Conservation (phyloP, 2,797 vertebrate genomes). For the Sebastolobus altivelis region DNA sequence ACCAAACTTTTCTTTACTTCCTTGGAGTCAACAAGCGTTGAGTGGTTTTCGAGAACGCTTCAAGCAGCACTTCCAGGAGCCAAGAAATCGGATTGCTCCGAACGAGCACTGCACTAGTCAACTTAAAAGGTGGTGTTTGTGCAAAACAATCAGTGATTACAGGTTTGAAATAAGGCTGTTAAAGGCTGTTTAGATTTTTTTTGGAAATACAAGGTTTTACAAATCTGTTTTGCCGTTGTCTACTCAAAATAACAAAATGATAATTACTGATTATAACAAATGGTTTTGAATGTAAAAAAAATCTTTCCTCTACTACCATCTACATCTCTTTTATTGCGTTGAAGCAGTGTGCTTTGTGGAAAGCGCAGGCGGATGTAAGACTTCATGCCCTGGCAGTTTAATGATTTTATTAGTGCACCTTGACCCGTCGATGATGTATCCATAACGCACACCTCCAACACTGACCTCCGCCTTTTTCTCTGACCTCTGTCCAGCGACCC, state of each 20-base stretch:
- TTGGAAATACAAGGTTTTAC: not conserved
- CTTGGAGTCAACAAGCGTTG: too few species aligned
- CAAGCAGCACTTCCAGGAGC: not conserved
- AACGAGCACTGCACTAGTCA: not conserved
- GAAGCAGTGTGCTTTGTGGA: not conserved
- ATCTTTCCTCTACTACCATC: not conserved
- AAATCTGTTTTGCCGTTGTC: not conserved
- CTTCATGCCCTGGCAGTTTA: conserved; percentile 26
- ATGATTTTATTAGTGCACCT: conserved; percentile 31
- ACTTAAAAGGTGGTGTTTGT: not conserved
- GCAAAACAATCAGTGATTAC: not conserved
- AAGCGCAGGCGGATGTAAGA: conserved; percentile 1
- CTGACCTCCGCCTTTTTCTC: conserved; percentile 20
- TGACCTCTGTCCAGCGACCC: conserved; percentile 46
- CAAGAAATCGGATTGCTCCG: not conserved
- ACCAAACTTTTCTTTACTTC: too few species aligned
- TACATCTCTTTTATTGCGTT: not conserved
- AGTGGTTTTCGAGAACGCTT: not conserved
- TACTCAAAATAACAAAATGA: not conserved
- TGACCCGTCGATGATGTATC: conserved; percentile 30
- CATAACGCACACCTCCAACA: conserved; percentile 4
- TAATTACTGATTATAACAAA: not conserved
- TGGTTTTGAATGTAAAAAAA: not conserved
- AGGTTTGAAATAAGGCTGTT: not conserved
- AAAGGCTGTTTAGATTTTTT: not conserved